Conservation (phyloP, 1,140 invertebrate species). For the Macrocentrus cingulum region DNA sequence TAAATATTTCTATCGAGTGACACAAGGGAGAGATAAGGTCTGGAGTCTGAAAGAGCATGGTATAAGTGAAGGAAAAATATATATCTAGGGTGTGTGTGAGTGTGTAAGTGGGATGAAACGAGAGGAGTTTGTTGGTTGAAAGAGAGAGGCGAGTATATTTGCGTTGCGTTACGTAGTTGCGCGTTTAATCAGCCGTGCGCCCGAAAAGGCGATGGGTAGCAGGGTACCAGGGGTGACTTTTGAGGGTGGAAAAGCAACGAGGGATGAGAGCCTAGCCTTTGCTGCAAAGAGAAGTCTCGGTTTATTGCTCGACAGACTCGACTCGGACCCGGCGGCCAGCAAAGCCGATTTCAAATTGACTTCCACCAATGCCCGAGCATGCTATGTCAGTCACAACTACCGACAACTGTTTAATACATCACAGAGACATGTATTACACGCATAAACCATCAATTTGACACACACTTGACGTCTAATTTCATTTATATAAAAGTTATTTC, state of each 20-base stretch:
- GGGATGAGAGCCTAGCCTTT: conserved; percentile 18
- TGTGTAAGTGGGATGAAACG: conserved; percentile 12
- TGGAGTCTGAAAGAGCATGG: conserved; percentile 54
- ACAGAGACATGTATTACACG: too few relatives aligned
- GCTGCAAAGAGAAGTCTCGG: conserved; percentile 31
- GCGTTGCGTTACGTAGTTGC: conserved; percentile 56
- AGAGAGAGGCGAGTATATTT: conserved; percentile 49
- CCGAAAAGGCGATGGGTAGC: conserved; percentile 38
- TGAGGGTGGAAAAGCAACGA: conserved; percentile 15
- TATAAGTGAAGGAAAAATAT: conserved; percentile 39
- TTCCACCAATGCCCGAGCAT: not conserved
- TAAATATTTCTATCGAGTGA: conserved; percentile 60
- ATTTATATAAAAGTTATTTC: too few relatives aligned
- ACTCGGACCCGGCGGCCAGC: conserved; percentile 9
- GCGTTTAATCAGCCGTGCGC: conserved; percentile 57
- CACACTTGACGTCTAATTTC: too few relatives aligned
- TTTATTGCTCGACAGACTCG: conserved; percentile 27
- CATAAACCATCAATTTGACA: too few relatives aligned
- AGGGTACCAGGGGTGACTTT: conserved; percentile 17
- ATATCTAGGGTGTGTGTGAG: conserved; percentile 25
- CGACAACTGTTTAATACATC: too few relatives aligned
- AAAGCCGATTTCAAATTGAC: conserved; percentile 22
- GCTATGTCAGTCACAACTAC: too few relatives aligned
- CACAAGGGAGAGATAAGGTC: conserved; percentile 36
- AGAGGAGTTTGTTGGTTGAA: conserved; percentile 11